Conservation (phyloP, 2,888 invertebrate species). For the Amiota communis region DNA sequence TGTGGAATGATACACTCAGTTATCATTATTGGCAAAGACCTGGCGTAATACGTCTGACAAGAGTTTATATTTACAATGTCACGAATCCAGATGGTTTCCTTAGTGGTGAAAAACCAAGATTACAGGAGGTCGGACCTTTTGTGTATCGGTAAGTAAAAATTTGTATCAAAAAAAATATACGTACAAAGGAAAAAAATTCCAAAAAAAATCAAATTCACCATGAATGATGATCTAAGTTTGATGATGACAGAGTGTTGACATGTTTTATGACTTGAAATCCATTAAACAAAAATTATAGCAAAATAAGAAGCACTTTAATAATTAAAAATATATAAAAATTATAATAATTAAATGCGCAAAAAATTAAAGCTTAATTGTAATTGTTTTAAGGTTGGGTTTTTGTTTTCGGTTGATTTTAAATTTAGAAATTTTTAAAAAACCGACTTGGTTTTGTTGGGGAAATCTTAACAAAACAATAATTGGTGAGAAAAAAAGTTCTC, state of each 20-base stretch:
- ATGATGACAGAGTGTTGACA: no score
- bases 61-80: conserved; percentile 91
- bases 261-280: no score
- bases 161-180: neutral
- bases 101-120: conserved; percentile 84
- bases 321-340: no score
- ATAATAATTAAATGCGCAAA: neutral
- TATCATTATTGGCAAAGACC: conserved; percentile 93
- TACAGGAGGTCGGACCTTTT: conserved; percentile 89
- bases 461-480: no score
- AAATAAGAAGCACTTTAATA: neutral
- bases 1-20: conserved; percentile 88
- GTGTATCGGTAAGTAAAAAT: conserved; percentile 82
- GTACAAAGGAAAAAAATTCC: neutral
- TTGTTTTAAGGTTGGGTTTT: neutral
- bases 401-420: neutral
- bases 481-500: no score
- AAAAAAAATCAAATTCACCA: neutral
- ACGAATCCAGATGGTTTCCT: conserved; percentile 88
- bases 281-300: neutral
- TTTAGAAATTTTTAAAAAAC: no score
- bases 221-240: no score
- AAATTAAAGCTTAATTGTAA: conserved; percentile 8
- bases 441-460: no score
- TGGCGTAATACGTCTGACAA: conserved; percentile 86